Base-by-base conservation (phyloP, 2,888 invertebrate genomes). In the Spicauda simplicius region DNA sequence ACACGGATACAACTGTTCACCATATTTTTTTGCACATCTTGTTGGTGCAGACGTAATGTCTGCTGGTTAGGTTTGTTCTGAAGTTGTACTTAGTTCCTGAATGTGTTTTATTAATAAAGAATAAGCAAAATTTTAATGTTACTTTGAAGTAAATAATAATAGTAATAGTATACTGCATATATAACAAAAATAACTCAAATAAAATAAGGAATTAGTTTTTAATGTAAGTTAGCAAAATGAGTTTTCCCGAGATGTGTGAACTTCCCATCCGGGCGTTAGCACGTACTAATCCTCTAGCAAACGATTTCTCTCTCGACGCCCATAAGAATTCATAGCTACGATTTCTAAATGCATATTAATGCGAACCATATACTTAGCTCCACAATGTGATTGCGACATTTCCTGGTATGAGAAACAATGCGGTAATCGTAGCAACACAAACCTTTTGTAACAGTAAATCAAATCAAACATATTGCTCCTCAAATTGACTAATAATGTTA, bases 321-420 rank as follows among this genome's bases (percentile, higher is more conserved):
- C 59, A 57, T 64, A 53, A 62, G 61, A 67, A 67, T 61, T 67
- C 61, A 61, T 56, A 67, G 61, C 56, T 25, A 61, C 61, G 66
- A 67, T 76, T 72, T 83, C 85, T 84, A 81, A 80, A 84, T 87
- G 84, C 86, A 87, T 89, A 86, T 85, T 87, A 87, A 89, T 87
- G 81, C 74, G 80, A 76, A 83, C 81, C 82, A 78, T 85, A 84
- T 85, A 85, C 80, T 80, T 82, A 79, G 77, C 76, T 80, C 72
- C 75, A 85, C 83, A 80, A 83, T 83, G 82, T 79, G 76, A 80
- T 88, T 87, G 84, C 87, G 74, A 87, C 81, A 88, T 79, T 89
- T 89, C 90, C 88, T 87, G 81, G 84, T 88, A 80, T 50, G 70
- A 67, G 68, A 55, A 69, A 72, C 70, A 70, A 69, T 69, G 63